A percentile compares a stretch with the other conserved stretches of the same genome.
These are phyloP conservation scores for Drosophila ohnishii DNA, from an alignment of 1,140 invertebrate species.

Conservation along the genomic window DNA sequence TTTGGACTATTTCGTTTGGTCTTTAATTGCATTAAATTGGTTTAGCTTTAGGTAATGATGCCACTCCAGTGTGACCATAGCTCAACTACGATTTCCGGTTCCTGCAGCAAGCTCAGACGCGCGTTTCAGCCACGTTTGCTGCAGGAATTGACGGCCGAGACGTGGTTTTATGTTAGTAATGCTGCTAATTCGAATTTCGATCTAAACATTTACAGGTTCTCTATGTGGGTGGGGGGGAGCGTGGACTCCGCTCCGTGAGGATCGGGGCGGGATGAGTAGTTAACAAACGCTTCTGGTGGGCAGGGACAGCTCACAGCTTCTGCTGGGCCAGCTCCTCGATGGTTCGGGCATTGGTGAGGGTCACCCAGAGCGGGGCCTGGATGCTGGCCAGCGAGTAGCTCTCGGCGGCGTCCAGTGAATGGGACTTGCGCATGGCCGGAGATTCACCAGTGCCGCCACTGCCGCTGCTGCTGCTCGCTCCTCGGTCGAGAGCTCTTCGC, in stretches of 20 bases:
- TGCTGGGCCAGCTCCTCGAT: conserved; percentile 82
- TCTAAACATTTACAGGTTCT: conserved; percentile 51
- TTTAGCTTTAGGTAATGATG: conserved; percentile 29
- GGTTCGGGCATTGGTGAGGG: conserved; percentile 86
- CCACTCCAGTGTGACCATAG: conserved; percentile 91
- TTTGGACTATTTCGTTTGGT: conserved; percentile 48
- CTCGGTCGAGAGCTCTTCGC: conserved; percentile 18
- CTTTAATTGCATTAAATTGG: conserved; percentile 31
- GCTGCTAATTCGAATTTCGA: conserved; percentile 35
- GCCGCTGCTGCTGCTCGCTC: conserved; percentile 15
- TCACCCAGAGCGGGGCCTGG: conserved; percentile 86
- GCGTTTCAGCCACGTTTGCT: conserved; percentile 96
- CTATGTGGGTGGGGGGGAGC: conserved; percentile 1
- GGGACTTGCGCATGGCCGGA: conserved; percentile 67
- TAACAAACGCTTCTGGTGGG: conserved; percentile 22
- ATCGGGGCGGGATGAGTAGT: conserved; percentile 4
- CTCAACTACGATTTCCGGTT: conserved; percentile 95
- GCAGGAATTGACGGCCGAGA: conserved; percentile 89
- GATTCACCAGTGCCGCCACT: neutral
- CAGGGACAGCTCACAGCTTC: conserved; percentile 54
- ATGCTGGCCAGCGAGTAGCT: conserved; percentile 74
- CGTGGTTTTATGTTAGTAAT: conserved; percentile 20
- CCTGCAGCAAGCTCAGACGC: conserved; percentile 90
- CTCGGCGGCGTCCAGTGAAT: conserved; percentile 69
- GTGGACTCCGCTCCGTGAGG: conserved; percentile 1